phyloP scores from a whole-genome alignment of 2,797 vertebrate genomes.

The Chromobotia macracanthus region DNA sequence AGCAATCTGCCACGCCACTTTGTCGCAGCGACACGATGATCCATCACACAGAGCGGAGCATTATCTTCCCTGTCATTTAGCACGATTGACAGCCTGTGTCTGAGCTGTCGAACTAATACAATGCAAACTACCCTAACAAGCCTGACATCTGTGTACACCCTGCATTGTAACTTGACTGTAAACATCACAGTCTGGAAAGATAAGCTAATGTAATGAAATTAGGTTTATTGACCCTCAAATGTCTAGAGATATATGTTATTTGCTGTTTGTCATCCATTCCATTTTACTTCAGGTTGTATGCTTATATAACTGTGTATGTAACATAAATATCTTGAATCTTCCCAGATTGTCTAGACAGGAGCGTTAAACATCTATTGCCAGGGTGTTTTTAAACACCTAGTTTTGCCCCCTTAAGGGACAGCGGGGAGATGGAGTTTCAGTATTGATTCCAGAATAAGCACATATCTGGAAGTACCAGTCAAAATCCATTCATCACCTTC shows the following conservation, averaged over 20 bases:
- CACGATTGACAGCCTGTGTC: constrained; percentile 34
- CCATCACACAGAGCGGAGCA: constrained; percentile 48
- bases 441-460: constrained; percentile 17
- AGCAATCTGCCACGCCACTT: constrained; percentile 55
- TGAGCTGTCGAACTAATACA: constrained; percentile 55
- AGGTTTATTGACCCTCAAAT: neutral
- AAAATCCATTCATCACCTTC: constrained; percentile 16
- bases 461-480: neutral
- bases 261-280: neutral
- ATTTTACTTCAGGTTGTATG: too few relatives aligned
- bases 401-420: neutral
- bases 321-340: too few relatives aligned
- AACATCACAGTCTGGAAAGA: constrained; percentile 12
- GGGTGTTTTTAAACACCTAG: constrained; percentile 10
- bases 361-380: neutral
- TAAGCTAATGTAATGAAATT: neutral
- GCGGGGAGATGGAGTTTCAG: constrained; percentile 2
- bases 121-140: constrained; percentile 60
- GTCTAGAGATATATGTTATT: neutral
- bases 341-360: neutral
- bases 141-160: constrained; percentile 38
- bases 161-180: too few relatives aligned
- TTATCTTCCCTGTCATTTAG: constrained; percentile 64
- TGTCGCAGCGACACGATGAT: constrained; percentile 46
- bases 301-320: too few relatives aligned